Evolutionary conservation across 2,797 vertebrate species (phyloP).

Genomic region (Microchirus variegatus): DNA sequence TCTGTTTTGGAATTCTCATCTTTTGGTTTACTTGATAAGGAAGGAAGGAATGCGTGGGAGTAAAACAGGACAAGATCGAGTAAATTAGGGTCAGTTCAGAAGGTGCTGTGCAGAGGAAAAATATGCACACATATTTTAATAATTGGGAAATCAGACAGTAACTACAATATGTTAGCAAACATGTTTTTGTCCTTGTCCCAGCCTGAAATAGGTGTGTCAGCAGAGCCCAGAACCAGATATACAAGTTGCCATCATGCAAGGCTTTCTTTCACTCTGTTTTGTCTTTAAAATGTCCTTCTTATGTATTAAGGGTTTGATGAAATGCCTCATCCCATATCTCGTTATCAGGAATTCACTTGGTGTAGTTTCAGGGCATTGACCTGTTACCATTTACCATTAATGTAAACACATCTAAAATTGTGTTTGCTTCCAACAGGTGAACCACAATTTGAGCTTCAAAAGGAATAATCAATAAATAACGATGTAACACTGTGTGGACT

Average conservation of each 20-base stretch:
- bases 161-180: too few relatives aligned
- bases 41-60: slow-evolving; percentile 17
- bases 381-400: neutral
- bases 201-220: slow-evolving; percentile 8
- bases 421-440: neutral
- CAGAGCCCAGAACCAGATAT: slow-evolving; percentile 24
- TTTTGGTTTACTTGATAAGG: slow-evolving; percentile 57
- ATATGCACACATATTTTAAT: too few relatives aligned
- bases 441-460: neutral
- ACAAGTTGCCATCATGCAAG: slow-evolving; percentile 12
- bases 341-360: slow-evolving; percentile 9
- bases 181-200: slow-evolving; percentile 10
- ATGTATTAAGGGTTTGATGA: slow-evolving; percentile 1
- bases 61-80: neutral
- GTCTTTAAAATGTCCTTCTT: neutral
- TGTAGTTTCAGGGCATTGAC: neutral
- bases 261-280: too few relatives aligned
- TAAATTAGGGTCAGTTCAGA: slow-evolving; percentile 12
- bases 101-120: slow-evolving; percentile 24
- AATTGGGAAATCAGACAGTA: too few relatives aligned
- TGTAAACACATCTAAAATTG: neutral
- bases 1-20: slow-evolving; percentile 49
- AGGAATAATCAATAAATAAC: neutral
- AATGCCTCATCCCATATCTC: too few relatives aligned
- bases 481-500: neutral